Evolutionary conservation across 2,797 vertebrate species (phyloP).

Genomic region (Cottoperca gobio): DNA sequence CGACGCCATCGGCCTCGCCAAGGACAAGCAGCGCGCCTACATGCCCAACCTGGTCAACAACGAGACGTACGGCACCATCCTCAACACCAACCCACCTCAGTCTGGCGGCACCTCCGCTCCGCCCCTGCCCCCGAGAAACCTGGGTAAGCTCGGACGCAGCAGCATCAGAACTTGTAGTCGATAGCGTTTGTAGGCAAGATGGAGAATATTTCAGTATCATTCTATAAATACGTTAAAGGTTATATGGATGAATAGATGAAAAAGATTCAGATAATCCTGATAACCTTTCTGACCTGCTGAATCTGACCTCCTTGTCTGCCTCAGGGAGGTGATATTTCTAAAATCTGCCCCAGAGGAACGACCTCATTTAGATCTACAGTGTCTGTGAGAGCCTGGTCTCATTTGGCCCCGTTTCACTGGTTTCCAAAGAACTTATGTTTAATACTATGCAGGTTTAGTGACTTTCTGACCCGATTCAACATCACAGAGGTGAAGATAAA

Average conservation of each 20-base stretch:
- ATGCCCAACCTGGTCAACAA: conserved; percentile 95
- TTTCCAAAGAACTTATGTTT: conserved; percentile 19
- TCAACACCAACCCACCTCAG: conserved; percentile 85
- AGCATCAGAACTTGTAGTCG: background rate
- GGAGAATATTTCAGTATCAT: background rate
- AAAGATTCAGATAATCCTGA: conserved; percentile 10
- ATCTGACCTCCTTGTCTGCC: conserved; percentile 11
- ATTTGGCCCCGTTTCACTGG: background rate
- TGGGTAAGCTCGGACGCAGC: conserved; percentile 81
- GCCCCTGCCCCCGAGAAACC: conserved; percentile 94
- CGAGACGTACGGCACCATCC: conserved; percentile 96
- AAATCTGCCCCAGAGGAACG: background rate
- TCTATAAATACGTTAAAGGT: background rate
- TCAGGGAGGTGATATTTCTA: background rate
- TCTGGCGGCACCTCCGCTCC: conserved; percentile 82
- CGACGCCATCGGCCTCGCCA: conserved; percentile 84
- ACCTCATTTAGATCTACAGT: background rate
- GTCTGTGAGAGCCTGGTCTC: background rate
- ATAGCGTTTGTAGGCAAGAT: background rate
- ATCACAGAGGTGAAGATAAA: conserved; percentile 19
- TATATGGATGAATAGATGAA: background rate
- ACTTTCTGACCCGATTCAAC: conserved; percentile 33
- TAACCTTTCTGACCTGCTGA: conserved; percentile 27
- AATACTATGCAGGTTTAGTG: conserved; percentile 18
- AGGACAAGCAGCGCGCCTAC: conserved; percentile 93